Percentiles rank a stretch among this genome's conserved stretches.
Conservation (phyloP, 2,888 invertebrate genomes). For the Leptinotarsa haldemani region DNA sequence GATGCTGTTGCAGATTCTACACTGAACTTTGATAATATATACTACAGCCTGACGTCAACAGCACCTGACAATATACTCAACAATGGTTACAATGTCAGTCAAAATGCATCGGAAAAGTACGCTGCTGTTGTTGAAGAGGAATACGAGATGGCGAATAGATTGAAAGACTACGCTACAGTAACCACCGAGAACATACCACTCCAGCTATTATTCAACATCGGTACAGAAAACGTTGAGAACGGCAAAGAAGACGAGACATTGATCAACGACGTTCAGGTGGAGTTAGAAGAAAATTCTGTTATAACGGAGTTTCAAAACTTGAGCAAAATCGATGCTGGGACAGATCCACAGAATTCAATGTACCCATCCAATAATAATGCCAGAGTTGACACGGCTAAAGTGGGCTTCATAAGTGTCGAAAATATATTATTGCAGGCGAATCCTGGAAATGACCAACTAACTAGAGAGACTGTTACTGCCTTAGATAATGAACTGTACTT, state of each 20-base stretch:
- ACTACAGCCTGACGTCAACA: constrained; percentile 43
- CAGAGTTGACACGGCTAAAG: constrained; percentile 51
- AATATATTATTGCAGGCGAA: constrained; percentile 6
- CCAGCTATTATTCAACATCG: constrained; percentile 64
- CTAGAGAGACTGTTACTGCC: constrained; percentile 44
- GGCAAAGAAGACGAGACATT: constrained; percentile 61
- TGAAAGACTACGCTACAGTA: constrained; percentile 65
- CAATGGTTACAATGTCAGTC: constrained; percentile 41
- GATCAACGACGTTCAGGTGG: constrained; percentile 60
- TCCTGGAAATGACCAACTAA: neutral
- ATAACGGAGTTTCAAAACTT: constrained; percentile 64
- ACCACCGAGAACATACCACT: constrained; percentile 64
- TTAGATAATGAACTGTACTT: constrained; percentile 60
- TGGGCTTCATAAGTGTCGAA: constrained; percentile 54
- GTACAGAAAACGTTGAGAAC: constrained; percentile 63
- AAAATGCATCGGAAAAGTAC: constrained; percentile 53
- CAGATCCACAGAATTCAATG: neutral
- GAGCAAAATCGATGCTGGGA: constrained; percentile 20
- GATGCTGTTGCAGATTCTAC: constrained; percentile 24
- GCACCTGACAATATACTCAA: constrained; percentile 43
- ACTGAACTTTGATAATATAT: constrained; percentile 50
- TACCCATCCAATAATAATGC: constrained; percentile 35
- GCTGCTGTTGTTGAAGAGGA: constrained; percentile 61
- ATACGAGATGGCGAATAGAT: constrained; percentile 63
- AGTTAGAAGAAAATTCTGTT: constrained; percentile 63